Percentiles rank a stretch among this genome's conserved stretches.
Evolutionary conservation across 1,140 invertebrate genomes (phyloP).

Genomic region (Lepidurus apus): DNA sequence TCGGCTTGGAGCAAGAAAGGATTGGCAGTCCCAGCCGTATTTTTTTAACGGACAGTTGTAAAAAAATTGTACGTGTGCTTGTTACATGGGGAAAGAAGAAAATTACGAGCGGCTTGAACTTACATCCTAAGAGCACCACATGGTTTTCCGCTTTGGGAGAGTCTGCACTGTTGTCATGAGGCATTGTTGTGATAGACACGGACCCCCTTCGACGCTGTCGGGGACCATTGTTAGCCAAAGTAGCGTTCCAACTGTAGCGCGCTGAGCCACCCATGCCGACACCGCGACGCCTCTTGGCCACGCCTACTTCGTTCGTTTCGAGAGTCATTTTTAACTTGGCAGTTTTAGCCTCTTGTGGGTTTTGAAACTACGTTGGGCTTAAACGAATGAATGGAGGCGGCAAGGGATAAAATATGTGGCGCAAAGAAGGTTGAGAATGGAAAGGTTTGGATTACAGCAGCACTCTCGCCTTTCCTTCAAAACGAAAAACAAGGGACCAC

Average conservation of each 20-base stretch:
- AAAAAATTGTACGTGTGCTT: neutral
- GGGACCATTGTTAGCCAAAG: neutral
- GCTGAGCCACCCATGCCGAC: constrained; percentile 6
- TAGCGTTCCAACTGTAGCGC: neutral
- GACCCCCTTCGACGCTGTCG: constrained; percentile 2
- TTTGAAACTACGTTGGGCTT: neutral
- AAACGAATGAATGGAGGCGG: neutral
- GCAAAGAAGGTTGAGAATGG: neutral
- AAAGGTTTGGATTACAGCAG: neutral
- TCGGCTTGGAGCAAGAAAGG: neutral
- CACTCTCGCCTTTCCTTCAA: neutral
- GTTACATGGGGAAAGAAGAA: neutral
- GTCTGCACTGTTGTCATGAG: neutral
- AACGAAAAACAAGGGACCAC: constrained; percentile 10
- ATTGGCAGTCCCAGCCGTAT: too few relatives aligned
- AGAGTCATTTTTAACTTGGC: constrained; percentile 1
- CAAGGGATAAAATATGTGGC: neutral
- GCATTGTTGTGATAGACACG: constrained; percentile 5
- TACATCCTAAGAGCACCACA: constrained; percentile 10
- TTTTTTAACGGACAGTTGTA: too few relatives aligned
- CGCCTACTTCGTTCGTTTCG: neutral
- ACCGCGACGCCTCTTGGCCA: constrained; percentile 6
- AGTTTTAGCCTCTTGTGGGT: neutral
- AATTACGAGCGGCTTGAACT: neutral
- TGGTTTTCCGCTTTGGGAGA: constrained; percentile 13